Conservation (phyloP, 2,888 invertebrate genomes). For the Cyaniris semiargus region DNA sequence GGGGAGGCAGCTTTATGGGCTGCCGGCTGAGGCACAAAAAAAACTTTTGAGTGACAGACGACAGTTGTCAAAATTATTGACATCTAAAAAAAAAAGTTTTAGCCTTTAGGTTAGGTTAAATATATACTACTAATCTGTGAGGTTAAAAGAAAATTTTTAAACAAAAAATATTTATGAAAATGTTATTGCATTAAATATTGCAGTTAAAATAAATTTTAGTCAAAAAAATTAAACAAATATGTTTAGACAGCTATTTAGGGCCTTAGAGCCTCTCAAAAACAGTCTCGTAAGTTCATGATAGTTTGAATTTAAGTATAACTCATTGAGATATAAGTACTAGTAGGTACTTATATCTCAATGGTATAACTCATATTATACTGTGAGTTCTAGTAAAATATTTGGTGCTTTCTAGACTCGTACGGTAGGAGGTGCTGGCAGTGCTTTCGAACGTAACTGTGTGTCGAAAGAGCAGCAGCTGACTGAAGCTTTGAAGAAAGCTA, state of each 20-base stretch:
- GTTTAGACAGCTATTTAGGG: slow-evolving; percentile 63
- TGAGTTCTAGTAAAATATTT: neutral
- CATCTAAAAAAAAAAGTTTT: neutral
- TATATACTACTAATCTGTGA: too few species aligned
- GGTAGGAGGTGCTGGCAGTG: slow-evolving; percentile 50
- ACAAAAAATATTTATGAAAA: neutral
- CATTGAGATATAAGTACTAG: too few species aligned
- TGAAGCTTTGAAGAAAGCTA: slow-evolving; percentile 58
- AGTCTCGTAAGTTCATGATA: slow-evolving; percentile 53
- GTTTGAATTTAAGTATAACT: neutral
- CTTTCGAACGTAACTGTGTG: slow-evolving; percentile 60
- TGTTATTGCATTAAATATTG: neutral
- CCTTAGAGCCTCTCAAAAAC: slow-evolving; percentile 59
- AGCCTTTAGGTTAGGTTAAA: too few species aligned
- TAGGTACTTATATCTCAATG: too few species aligned
- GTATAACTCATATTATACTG: neutral
- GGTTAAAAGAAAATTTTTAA: neutral
- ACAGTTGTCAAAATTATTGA: neutral
- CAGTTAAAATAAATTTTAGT: neutral
- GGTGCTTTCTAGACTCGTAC: slow-evolving; percentile 49
- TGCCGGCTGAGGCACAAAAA: neutral
- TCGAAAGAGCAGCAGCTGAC: slow-evolving; percentile 66
- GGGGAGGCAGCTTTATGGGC: too few species aligned
- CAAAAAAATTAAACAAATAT: slow-evolving; percentile 46
- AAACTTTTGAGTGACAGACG: neutral